Evolutionary conservation across 2,113 vertebrate species (phyloP), one percentile per base, ranked within the genome.

Genomic region (Callopanchax toddi): DNA sequence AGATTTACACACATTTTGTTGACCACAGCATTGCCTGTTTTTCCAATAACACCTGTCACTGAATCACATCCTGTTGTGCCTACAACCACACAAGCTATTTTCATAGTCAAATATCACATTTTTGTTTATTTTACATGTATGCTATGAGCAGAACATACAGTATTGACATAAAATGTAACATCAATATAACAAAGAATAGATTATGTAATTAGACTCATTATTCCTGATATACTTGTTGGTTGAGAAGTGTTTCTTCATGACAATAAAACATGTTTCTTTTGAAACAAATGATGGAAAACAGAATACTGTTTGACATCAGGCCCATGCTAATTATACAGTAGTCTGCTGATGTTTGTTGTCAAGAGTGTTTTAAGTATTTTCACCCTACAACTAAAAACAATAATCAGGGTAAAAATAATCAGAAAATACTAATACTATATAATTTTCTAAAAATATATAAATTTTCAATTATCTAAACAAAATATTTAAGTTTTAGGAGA

Each of bases 61-160:
- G 23, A 51, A 36, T 45, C 48, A 71, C 48, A 63, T 83, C 52
- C 55, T 0, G 1, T 62, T 49, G 51, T 10, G 3, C 50, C 34
- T 23, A 13, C 40, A 58, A 11, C 4, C 4, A 44, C 1, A 6
- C 0, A 11, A 34, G 11, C 21, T 48, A 40, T 23, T 69, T 55
- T 60, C 7, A 52, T 49, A 46, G 6, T 51, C 45, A 57, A 68
- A 73, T 37, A 21, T 11, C 1, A 0, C 13, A 5, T 50, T 10
- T 18, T 39, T 36, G 17, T 57, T 66, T 63, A 55, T 37, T 4
- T 13, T 15, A 37, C 32, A 56, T 48, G 11, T 12, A 22, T 0
- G 12, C 39, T 6, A 32, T 32, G 29, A 32, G 6, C 1, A 15
- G 22, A 18, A 16, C n/a, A n/a, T n/a, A 23, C 16, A 0, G 0